Evolutionary conservation across 1,140 invertebrate species (phyloP).

Genomic region (Arctopsyche grandis): DNA sequence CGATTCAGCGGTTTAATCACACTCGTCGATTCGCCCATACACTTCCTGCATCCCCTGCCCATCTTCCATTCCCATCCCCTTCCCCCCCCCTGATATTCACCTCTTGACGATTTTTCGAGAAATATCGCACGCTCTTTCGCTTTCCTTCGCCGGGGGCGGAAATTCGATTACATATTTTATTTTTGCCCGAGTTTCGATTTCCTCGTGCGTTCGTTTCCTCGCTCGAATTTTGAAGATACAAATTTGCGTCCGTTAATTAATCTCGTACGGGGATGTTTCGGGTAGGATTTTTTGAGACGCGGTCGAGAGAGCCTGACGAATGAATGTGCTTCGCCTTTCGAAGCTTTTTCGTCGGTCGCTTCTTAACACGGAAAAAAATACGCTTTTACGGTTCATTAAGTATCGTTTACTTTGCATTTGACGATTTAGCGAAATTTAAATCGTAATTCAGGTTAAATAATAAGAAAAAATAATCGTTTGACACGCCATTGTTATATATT

Average conservation of each 20-base stretch:
- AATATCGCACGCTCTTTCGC: neutral
- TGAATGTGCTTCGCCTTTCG: too few species aligned
- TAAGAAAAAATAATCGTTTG: too few species aligned
- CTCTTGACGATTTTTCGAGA: neutral
- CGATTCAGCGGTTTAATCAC: slow-evolving; percentile 23
- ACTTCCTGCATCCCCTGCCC: neutral
- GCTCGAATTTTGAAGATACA: too few species aligned
- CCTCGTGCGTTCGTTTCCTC: too few species aligned
- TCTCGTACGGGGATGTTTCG: too few species aligned
- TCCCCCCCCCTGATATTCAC: neutral
- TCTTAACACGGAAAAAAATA: neutral
- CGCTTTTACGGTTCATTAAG: slow-evolving; percentile 16
- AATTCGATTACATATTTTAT: neutral
- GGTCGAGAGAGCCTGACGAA: too few species aligned
- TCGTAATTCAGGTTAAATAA: neutral
- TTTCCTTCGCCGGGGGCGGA: neutral
- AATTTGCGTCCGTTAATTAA: too few species aligned
- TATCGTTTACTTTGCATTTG: slow-evolving; percentile 20
- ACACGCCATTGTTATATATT: too few species aligned
- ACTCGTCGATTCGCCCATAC: neutral
- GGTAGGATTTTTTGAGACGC: too few species aligned
- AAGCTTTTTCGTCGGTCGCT: too few species aligned
- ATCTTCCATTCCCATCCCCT: neutral
- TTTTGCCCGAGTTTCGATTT: too few species aligned
- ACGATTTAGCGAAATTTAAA: neutral